Conservation (phyloP, 1,140 invertebrate genomes). For the Harlomillsia oculata region DNA sequence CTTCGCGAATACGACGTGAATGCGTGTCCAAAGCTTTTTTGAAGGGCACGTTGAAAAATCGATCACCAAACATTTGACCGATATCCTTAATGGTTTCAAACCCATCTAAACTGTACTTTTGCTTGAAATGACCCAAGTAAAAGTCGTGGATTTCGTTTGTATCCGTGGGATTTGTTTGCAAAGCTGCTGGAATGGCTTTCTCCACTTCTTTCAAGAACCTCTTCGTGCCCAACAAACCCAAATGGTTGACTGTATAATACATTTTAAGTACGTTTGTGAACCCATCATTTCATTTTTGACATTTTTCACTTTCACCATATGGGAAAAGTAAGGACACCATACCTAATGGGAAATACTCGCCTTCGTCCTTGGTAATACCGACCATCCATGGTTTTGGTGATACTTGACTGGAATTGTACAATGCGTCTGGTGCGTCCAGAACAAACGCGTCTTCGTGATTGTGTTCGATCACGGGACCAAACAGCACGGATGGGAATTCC, state of each 20-base stretch:
- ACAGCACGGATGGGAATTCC: conserved; percentile 15
- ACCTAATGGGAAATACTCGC: conserved; percentile 20
- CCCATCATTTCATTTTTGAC: not conserved
- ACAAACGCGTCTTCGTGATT: conserved; percentile 21
- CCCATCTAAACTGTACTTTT: conserved; percentile 20
- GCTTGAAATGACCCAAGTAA: conserved; percentile 14
- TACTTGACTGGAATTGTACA: conserved; percentile 11
- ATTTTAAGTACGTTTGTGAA: not conserved
- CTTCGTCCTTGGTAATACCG: conserved; percentile 19
- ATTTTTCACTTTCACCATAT: too few species aligned
- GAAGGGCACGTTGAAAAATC: conserved; percentile 19
- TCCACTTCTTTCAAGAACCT: conserved; percentile 14
- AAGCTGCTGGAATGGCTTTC: conserved; percentile 9
- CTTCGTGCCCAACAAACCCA: conserved; percentile 10
- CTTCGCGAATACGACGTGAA: conserved; percentile 1
- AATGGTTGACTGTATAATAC: conserved; percentile 9
- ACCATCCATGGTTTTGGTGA: conserved; percentile 13
- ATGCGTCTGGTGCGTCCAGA: conserved; percentile 4
- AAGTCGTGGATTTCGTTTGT: conserved; percentile 12
- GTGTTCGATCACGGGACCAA: conserved; percentile 17
- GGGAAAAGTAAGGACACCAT: too few species aligned
- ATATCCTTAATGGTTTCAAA: conserved; percentile 15
- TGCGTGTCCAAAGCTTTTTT: conserved; percentile 16
- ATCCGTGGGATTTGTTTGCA: conserved; percentile 8
- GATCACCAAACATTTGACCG: conserved; percentile 19